phyloP scores from a whole-genome alignment of 2,113 vertebrate species.

The Alligator sinensis region DNA sequence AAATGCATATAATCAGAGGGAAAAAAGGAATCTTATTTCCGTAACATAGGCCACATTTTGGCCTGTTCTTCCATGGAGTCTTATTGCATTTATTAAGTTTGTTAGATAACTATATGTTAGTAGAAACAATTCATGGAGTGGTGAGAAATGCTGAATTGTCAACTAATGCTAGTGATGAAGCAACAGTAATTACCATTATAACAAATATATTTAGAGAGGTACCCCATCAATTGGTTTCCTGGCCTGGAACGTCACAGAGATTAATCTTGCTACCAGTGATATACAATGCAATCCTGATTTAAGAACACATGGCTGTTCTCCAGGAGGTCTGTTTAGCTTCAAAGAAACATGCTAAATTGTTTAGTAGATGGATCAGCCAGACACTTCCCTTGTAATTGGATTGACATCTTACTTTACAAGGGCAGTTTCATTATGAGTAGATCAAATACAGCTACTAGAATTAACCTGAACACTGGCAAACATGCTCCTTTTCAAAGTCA shows the following conservation, averaged over 20 bases:
- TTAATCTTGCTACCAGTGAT: background rate
- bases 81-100: background rate
- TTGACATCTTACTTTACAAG: slow-evolving; percentile 8
- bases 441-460: background rate
- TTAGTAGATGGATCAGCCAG: slow-evolving; percentile 3
- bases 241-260: background rate
- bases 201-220: background rate
- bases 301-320: background rate
- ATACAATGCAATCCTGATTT: background rate
- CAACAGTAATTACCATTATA: background rate
- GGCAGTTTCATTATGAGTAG: background rate
- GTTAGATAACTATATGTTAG: background rate
- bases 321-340: background rate
- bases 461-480: background rate
- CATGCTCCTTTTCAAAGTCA: background rate
- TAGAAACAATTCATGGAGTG: background rate
- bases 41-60: background rate
- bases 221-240: background rate
- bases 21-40: background rate
- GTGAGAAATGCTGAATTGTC: background rate
- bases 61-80: background rate
- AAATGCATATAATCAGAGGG: too few species aligned
- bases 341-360: background rate
- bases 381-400: slow-evolving; percentile 11
- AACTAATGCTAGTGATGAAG: background rate